Conservation (phyloP, 2,888 invertebrate genomes). For the Spodoptera exigua region DNA sequence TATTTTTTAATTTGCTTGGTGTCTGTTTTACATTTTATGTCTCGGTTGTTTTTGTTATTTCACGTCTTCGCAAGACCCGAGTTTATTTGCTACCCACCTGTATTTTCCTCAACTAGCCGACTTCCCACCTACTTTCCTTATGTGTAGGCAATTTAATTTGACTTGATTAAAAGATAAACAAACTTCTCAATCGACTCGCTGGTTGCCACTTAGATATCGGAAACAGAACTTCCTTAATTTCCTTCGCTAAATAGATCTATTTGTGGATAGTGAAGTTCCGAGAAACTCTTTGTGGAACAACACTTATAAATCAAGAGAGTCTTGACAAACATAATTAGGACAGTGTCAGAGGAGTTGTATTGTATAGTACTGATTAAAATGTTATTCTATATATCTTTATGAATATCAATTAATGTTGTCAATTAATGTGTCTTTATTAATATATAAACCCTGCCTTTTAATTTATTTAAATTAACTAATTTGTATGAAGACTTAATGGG, state of each 20-base stretch:
- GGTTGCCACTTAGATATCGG: constrained; percentile 44
- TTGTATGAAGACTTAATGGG: no score
- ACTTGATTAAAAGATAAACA: constrained; percentile 46
- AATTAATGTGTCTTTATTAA: constrained; percentile 2
- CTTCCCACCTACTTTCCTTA: constrained; percentile 20
- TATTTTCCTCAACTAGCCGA: constrained; percentile 2
- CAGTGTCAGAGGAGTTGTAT: background rate
- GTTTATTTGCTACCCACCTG: constrained; percentile 10
- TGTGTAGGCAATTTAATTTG: constrained; percentile 41
- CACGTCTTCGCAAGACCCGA: background rate
- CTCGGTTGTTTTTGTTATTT: background rate
- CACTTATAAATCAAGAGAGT: constrained; percentile 39
- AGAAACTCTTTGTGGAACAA: constrained; percentile 55
- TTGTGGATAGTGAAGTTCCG: constrained; percentile 54
- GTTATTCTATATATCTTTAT: constrained; percentile 5
- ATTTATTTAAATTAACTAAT: background rate
- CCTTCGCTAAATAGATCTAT: constrained; percentile 60
- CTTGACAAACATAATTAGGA: constrained; percentile 28
- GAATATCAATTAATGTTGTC: constrained; percentile 12
- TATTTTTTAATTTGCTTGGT: no score
- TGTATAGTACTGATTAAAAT: background rate
- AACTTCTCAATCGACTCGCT: constrained; percentile 28
- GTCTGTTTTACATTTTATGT: no score
- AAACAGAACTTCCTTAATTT: constrained; percentile 66
- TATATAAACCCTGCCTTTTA: background rate